Base-by-base conservation (phyloP, 2,797 vertebrate genomes). In the Protosalanx chinensis region DNA sequence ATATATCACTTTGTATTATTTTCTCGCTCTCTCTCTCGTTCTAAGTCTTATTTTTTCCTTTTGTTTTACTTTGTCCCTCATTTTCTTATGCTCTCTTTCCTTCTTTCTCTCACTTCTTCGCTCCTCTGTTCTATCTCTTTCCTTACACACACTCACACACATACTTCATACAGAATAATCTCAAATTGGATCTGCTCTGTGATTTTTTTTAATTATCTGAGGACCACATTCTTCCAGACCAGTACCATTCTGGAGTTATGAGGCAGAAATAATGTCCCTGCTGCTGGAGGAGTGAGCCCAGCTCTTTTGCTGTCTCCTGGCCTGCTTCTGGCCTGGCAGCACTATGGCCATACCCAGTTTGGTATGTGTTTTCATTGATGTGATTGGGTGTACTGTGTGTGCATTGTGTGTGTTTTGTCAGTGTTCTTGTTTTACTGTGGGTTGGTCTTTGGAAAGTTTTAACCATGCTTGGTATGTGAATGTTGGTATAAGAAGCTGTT, bases 181-280 rank as follows among this genome's bases (percentile, higher is more conserved):
- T 91, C 74, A 92, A 88, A 88, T 91, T 89, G 88, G 91, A 90
- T 94, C 92, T 91, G 91, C 89, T 91, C 90, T 86, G 87, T 85
- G 92, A 85, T 84, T 84, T 91, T 91, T 83, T 90, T 87, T 91
- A 93, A 93, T 95, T 93, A 93, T 92, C 87, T 88, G 82, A 87
- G 86, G 91, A 90, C 88, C 82, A 85, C 80, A 85, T 88, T 88
- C 74, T 88, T 85, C 86, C 84, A 86, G 86, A 92, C 87, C 86
- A 91, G 89, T 90, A 91, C 87, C 86, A 85, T 79, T 85, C 81
- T 85, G 88, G 89, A 86, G 90, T 91, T 90, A 93, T 88, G 90
- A 91, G 89, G 90, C 91, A 89, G 91, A 92, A 93, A 91, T 87
- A 90, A 86, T 82, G 82, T 83, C 88, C 86, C 84, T 85, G 79